Evolutionary conservation across 2,113 vertebrate species (phyloP).

Genomic region (Dermatemys mawii): DNA sequence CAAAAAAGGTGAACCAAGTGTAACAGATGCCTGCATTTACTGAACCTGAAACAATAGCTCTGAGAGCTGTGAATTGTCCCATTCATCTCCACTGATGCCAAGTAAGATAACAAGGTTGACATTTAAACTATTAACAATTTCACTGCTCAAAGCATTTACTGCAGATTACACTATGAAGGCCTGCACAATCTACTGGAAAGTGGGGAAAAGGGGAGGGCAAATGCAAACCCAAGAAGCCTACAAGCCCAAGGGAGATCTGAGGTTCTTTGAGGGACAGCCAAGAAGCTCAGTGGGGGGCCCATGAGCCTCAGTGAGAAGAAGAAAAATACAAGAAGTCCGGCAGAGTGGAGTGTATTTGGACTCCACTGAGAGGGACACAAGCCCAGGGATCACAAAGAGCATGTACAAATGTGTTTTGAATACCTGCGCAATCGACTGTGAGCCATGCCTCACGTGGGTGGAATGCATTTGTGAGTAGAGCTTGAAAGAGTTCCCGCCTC

Average conservation of each 20-base stretch:
- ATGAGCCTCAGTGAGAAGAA: background rate
- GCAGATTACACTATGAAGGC: background rate
- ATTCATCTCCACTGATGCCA: background rate
- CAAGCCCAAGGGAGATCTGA: background rate
- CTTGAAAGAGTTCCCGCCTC: background rate
- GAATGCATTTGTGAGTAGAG: background rate
- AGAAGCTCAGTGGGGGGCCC: background rate
- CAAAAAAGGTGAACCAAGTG: background rate
- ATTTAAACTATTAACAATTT: background rate
- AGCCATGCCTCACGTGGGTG: background rate
- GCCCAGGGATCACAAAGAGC: background rate
- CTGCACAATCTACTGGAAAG: background rate
- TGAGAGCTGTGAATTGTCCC: background rate
- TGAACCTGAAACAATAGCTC: background rate
- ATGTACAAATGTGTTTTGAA: background rate
- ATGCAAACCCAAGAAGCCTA: background rate
- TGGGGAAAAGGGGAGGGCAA: background rate
- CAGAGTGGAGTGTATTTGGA: background rate
- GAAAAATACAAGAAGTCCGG: background rate
- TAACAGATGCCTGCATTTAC: background rate
- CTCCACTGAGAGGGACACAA: background rate
- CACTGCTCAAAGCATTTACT: background rate
- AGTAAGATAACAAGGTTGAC: background rate
- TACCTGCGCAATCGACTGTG: background rate
- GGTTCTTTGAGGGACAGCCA: background rate